A percentile compares a stretch with the other conserved stretches of the same genome.
These are phyloP conservation scores for Periphyllus acericola DNA, from an alignment of 2,888 invertebrate genomes.

Conservation along the genomic window DNA sequence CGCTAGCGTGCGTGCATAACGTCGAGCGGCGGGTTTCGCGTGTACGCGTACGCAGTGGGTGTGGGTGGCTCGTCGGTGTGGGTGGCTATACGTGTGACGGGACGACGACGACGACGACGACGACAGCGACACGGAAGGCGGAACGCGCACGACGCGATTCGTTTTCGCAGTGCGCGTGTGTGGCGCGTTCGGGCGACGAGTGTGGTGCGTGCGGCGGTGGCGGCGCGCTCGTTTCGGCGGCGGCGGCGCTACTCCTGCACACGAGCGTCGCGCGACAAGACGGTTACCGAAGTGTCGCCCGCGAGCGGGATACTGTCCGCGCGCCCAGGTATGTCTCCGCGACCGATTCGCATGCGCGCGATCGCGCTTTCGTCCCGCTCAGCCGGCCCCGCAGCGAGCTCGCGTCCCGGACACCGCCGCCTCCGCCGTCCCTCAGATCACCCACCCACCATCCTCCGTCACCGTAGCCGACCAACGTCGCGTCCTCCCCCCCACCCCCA, in stretches of 20 bases:
- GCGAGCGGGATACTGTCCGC: conserved; percentile 47
- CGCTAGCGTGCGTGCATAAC: no score
- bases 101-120: background rate
- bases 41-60: background rate
- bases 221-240: background rate
- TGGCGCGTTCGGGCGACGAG: background rate
- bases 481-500: background rate
- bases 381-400: background rate
- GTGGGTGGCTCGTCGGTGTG: background rate
- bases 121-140: conserved; percentile 35
- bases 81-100: background rate
- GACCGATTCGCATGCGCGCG: conserved; percentile 51
- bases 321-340: conserved; percentile 58
- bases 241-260: conserved; percentile 25
- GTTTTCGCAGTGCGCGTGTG: background rate
- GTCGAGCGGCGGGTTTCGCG: background rate
- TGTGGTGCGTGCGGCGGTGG: background rate
- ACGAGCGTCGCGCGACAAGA: conserved; percentile 59
- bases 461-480: background rate
- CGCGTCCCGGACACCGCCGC: background rate
- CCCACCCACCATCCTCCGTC: background rate
- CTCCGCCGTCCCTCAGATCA: background rate
- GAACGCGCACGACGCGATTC: conserved; percentile 41
- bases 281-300: conserved; percentile 60
- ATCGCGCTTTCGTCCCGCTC: background rate